Percentiles rank a stretch among this genome's conserved stretches.
Conservation (phyloP, 2,113 vertebrate species). For the Sinocyclocheilus maitianheensis region DNA sequence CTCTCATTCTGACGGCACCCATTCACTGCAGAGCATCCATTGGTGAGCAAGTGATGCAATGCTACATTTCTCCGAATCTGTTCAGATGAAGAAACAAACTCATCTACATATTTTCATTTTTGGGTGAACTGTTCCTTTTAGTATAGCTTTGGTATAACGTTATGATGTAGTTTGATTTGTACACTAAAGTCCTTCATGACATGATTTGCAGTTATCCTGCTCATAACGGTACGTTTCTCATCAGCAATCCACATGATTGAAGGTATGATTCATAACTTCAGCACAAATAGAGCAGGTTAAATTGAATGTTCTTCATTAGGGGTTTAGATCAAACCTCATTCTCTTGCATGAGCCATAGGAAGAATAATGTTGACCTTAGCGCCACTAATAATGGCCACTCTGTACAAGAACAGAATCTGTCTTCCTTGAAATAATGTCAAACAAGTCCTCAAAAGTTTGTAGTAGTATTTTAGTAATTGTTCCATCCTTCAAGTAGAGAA, state of each 20-base stretch:
- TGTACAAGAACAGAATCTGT: background rate
- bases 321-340: background rate
- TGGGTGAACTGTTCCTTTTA: too few species aligned
- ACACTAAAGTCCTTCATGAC: background rate
- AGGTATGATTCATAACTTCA: background rate
- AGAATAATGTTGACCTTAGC: background rate
- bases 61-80: too few species aligned
- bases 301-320: background rate
- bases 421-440: background rate
- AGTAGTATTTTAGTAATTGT: constrained; percentile 1
- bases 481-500: background rate
- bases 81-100: too few species aligned
- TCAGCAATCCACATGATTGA: background rate
- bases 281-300: background rate
- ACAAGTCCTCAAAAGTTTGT: background rate
- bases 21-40: background rate
- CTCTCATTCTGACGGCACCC: background rate
- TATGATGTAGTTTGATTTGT: background rate
- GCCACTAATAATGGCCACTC: background rate
- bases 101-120: background rate
- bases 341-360: background rate
- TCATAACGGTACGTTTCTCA: background rate
- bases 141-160: background rate
- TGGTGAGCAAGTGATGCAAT: background rate
- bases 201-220: background rate